These are phyloP conservation scores for Mercenaria mercenaria DNA, from an alignment of 1,140 invertebrate species.

Conservation along the genomic window DNA sequence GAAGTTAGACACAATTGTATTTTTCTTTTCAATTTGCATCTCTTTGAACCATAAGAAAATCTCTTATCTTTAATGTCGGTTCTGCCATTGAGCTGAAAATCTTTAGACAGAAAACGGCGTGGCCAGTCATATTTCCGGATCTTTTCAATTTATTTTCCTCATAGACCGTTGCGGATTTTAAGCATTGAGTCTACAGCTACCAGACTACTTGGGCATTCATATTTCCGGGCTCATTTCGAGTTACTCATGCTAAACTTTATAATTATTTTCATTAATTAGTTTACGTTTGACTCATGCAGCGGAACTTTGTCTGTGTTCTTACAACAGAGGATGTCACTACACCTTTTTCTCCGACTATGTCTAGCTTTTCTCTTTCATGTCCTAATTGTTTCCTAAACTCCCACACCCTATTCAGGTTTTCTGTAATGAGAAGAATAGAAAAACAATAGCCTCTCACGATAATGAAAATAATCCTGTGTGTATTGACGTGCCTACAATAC, in stretches of 20 bases:
- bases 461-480: background rate
- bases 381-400: background rate
- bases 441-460: background rate
- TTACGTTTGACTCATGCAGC: background rate
- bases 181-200: too few species aligned
- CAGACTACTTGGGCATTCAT: background rate
- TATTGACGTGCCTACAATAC: background rate
- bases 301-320: background rate
- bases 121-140: too few species aligned
- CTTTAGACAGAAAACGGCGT: too few species aligned
- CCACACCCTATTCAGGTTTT: background rate
- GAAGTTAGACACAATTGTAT: too few species aligned
- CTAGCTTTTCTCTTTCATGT: background rate
- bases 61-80: too few species aligned
- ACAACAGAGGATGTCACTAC: background rate
- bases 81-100: too few species aligned
- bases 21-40: too few species aligned
- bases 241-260: background rate
- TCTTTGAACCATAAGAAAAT: too few species aligned
- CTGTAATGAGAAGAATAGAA: background rate
- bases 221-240: background rate
- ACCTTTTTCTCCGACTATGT: background rate
- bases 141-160: too few species aligned
- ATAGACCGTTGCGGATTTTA: too few species aligned
- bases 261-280: background rate